Conservation (phyloP, 2,113 vertebrate genomes). For the Orthochromis malagaraziensis region DNA sequence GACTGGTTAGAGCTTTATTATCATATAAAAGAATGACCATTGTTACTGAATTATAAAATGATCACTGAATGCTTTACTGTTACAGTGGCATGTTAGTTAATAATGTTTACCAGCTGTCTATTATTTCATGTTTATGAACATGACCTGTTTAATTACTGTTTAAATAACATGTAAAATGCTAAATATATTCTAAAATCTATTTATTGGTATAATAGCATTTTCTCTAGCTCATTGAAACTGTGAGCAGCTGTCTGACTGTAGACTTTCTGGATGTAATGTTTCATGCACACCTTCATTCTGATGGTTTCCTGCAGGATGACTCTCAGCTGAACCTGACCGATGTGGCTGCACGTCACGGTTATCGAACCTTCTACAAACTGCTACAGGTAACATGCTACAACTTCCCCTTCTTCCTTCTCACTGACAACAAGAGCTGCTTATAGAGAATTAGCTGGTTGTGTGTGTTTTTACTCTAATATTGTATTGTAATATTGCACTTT, state of each 20-base stretch:
- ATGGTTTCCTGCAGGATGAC: background rate
- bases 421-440: background rate
- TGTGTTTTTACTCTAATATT: background rate
- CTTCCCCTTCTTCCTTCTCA: background rate
- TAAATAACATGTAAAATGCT: background rate
- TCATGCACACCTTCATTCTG: background rate
- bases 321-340: constrained; percentile 74
- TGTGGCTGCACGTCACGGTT: constrained; percentile 74
- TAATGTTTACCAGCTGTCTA: background rate
- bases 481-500: background rate
- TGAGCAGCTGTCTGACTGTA: background rate
- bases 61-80: background rate
- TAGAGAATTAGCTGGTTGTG: background rate
- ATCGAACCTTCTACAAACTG: constrained; percentile 77
- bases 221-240: background rate
- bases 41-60: background rate
- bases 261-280: background rate
- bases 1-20: background rate
- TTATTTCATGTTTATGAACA: background rate
- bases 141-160: background rate
- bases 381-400: constrained; percentile 74
- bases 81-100: background rate
- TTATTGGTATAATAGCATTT: background rate
- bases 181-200: background rate
- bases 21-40: background rate